Evolutionary conservation across 1,140 invertebrate genomes (phyloP), one percentile per base, ranked within the genome.

Genomic region (Trichoplusia ni): DNA sequence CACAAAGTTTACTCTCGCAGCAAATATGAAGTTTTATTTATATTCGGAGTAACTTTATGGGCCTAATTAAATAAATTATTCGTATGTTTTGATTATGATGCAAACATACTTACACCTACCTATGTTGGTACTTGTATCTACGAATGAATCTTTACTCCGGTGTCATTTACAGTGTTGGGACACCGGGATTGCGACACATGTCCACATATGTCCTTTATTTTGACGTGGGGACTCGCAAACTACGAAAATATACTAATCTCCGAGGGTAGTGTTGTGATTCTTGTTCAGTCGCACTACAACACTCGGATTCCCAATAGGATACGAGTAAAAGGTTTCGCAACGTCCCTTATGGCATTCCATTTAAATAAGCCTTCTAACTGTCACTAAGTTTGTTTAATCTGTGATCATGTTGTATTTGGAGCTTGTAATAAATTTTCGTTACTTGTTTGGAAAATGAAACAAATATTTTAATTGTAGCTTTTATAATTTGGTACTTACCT

Each of bases 191-290:
- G 11, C 51, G 51, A 38, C 35, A 54, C 27, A 19, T 38, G 51
- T 38, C 51, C 35, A 38, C 35, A 54, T 40, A 19, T 38, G 51
- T 38, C 51, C 35, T 33, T 38, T 54, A 40, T 8, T 6, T 54
- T 54, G 51, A 54, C 23, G 29, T 25, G 51, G 35, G 51, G 21
- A 38, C n/a, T 1, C 11, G 7, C 47, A 51, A 54, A 54, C 33
- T 40, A 9, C 2, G 33, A 54, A 54, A 54, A 35, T 54, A 54
- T 40, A 54, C 51, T 54, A 40, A 54, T 40, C 51, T 54, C 35
- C 21, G 51, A 54, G 51, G 51, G 33, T 54, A 27, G 35, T 37
- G 27, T 16, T 25, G 21, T 54, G 51, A 54, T 54, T 38, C 18
- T 38, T 38, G 19, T 25, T 54, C n/a, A 4, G 19, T 38, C 21